Evolutionary conservation across 2,113 vertebrate species (phyloP).

Genomic region (Semicossyphus pulcher): DNA sequence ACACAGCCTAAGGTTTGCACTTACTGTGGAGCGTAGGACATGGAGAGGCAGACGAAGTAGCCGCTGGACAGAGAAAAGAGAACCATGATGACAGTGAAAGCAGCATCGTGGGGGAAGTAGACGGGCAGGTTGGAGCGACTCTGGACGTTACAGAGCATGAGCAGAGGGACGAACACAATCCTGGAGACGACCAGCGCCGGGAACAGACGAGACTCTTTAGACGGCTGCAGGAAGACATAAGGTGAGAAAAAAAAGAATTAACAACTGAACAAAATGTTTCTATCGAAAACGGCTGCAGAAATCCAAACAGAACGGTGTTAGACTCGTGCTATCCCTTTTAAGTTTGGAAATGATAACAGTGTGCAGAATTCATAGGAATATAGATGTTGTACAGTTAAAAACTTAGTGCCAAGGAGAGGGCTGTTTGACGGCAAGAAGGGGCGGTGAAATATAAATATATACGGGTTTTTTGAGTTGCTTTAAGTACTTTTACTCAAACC

Average conservation of each 20-base stretch:
- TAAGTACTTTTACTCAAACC: too few species aligned
- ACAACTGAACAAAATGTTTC: too few species aligned
- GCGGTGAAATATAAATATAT: too few species aligned
- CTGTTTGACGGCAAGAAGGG: too few species aligned
- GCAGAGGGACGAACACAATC: slow-evolving; percentile 86
- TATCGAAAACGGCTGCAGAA: too few species aligned
- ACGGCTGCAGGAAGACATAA: slow-evolving; percentile 79
- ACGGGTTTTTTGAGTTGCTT: too few species aligned
- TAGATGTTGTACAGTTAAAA: too few species aligned
- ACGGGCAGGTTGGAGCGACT: slow-evolving; percentile 74
- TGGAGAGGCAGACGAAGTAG: slow-evolving; percentile 89
- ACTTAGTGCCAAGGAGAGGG: too few species aligned
- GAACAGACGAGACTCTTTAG: slow-evolving; percentile 83
- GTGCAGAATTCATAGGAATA: too few species aligned
- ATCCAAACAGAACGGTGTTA: too few species aligned
- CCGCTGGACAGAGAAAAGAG: slow-evolving; percentile 88
- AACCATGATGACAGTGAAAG: slow-evolving; percentile 86
- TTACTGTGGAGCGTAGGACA: slow-evolving; percentile 92
- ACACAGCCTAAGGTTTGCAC: slow-evolving; percentile 57
- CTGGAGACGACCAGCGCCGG: slow-evolving; percentile 84
- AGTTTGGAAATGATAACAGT: too few species aligned
- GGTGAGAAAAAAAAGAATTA: background rate
- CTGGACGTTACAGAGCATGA: slow-evolving; percentile 90
- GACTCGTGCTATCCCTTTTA: too few species aligned
- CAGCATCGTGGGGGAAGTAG: slow-evolving; percentile 82